Conservation (phyloP, 2,888 invertebrate genomes). For the Eilema depressum region DNA sequence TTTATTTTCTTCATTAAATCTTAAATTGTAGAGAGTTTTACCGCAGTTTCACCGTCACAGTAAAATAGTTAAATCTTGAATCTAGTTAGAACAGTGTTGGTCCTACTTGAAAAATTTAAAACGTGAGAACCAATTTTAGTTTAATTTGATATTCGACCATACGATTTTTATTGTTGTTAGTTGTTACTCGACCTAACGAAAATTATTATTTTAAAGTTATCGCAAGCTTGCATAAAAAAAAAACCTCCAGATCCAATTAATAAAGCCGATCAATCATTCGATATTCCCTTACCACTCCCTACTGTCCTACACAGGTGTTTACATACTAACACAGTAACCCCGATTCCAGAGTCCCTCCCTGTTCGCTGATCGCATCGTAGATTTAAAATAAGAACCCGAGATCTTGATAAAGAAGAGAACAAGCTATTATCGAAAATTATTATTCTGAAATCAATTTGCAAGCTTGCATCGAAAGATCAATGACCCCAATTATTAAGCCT, state of each 20-base stretch:
- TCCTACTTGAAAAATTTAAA: no score
- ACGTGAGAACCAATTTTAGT: no score
- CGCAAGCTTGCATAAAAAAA: neutral
- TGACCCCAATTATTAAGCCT: slow-evolving; percentile 5
- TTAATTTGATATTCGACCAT: neutral
- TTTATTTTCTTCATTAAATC: no score
- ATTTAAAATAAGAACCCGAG: neutral
- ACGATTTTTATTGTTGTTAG: neutral
- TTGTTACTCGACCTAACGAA: neutral
- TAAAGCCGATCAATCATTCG: neutral
- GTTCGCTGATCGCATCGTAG: neutral
- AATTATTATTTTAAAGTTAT: neutral
- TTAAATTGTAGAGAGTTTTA: no score
- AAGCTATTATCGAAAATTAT: no score
- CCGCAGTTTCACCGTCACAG: no score
- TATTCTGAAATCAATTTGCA: neutral
- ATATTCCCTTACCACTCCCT: neutral
- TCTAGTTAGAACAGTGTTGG: no score
- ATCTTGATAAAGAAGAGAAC: neutral
- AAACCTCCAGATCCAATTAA: neutral
- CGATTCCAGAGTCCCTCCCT: neutral
- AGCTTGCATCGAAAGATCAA: slow-evolving; percentile 8
- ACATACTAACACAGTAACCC: neutral
- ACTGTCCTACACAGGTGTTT: neutral
- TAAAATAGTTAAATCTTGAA: no score